Percentiles rank a stretch among this genome's conserved stretches.
Conservation (phyloP, 2,888 invertebrate species). For the Eustalomyia histrio region DNA sequence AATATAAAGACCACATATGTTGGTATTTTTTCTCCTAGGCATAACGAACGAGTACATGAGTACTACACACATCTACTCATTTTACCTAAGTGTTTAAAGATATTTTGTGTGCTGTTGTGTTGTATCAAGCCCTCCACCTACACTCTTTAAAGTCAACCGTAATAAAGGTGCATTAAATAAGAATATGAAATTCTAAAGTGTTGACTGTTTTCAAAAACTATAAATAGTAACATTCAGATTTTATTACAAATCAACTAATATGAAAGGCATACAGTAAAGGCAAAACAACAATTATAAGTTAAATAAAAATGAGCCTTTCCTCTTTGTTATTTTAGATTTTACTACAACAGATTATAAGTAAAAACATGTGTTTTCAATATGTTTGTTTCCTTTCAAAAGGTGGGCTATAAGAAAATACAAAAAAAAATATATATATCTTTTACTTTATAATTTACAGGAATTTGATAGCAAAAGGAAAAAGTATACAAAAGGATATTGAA, state of each 20-base stretch:
- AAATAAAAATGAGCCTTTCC: constrained; percentile 41
- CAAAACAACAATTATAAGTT: constrained; percentile 53
- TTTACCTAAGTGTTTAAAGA: constrained; percentile 44
- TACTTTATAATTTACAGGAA: neutral
- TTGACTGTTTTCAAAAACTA: constrained; percentile 51
- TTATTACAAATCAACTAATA: constrained; percentile 50
- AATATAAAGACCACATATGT: constrained; percentile 54
- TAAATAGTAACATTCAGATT: constrained; percentile 50
- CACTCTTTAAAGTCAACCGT: constrained; percentile 52
- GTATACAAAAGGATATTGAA: neutral
- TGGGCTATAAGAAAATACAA: constrained; percentile 37
- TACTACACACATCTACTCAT: constrained; percentile 4
- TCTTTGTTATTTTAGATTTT: constrained; percentile 21
- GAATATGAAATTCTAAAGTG: constrained; percentile 53
- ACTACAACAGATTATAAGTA: constrained; percentile 46
- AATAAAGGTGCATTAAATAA: constrained; percentile 56
- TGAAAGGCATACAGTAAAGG: constrained; percentile 29
- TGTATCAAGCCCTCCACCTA: constrained; percentile 50
- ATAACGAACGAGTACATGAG: neutral
- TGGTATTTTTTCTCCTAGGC: constrained; percentile 43
- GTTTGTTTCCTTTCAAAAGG: constrained; percentile 44
- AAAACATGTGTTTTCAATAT: constrained; percentile 64
- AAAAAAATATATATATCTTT: neutral
- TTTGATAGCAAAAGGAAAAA: constrained; percentile 14
- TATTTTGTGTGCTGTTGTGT: constrained; percentile 3